Evolutionary conservation across 2,797 vertebrate genomes (phyloP).

Genomic region (Hephaestus fuliginosus): DNA sequence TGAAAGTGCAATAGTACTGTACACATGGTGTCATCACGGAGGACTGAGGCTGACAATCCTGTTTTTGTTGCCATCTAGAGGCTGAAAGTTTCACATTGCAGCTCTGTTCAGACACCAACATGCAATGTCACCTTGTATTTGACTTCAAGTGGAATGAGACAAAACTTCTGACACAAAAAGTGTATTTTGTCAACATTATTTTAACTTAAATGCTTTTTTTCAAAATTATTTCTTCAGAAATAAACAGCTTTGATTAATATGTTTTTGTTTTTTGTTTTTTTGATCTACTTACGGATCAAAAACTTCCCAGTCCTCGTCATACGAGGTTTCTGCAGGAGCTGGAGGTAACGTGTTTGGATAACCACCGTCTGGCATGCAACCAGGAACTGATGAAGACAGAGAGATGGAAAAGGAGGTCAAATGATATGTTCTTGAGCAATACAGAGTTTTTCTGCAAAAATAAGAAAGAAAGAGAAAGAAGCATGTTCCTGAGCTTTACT

Average conservation of each 20-base stretch:
- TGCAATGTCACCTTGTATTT: slow-evolving; percentile 68
- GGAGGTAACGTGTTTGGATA: slow-evolving; percentile 87
- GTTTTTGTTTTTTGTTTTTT: too few relatives aligned
- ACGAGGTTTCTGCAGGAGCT: slow-evolving; percentile 93
- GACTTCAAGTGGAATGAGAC: slow-evolving; percentile 6
- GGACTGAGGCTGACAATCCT: background rate
- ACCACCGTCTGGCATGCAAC: slow-evolving; percentile 89
- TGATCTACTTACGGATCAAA: slow-evolving; percentile 95
- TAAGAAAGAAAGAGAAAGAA: too few relatives aligned
- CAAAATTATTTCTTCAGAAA: too few relatives aligned
- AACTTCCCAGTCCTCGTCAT: slow-evolving; percentile 99
- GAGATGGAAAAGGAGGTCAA: background rate
- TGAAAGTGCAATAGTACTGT: background rate
- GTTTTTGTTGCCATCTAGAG: slow-evolving; percentile 65
- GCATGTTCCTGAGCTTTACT: background rate
- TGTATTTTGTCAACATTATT: background rate
- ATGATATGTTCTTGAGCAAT: background rate
- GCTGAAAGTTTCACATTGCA: slow-evolving; percentile 2
- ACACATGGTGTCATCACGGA: background rate
- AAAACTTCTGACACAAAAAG: background rate
- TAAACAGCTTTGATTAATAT: background rate
- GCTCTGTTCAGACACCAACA: background rate
- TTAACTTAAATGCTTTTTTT: background rate
- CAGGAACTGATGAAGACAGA: slow-evolving; percentile 86
- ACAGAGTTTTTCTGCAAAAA: background rate